Evolutionary conservation across 2,797 vertebrate species (phyloP), one percentile per base, ranked within the genome.

Genomic region (Enteromius argenteus): DNA sequence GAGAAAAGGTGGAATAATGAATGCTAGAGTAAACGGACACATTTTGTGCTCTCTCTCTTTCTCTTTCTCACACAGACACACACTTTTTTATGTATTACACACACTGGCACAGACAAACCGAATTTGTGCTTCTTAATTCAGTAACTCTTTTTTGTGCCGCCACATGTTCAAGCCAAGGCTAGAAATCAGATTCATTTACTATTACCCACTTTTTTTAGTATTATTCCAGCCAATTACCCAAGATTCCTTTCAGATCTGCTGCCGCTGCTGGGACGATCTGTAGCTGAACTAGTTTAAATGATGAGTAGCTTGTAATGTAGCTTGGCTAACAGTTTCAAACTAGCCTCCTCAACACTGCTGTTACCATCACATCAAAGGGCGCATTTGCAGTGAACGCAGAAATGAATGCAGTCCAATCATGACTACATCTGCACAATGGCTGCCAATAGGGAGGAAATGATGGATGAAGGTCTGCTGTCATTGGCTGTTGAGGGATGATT

Each of bases 1-100:
- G 85, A 88, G 87, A 91, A 89, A 88, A 92, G 91, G 90, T 92
- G 77, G 91, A 94, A 94, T 92, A 91, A 94, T 93, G 93, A 94
- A 94, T 92, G 90, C 89, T 90, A 87, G 91, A 86, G 90, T 49
- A 80, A 88, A 90, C 89, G 64, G 91, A 93, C 93, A 93, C 91
- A 89, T 80, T 64, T 60, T 75, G 17, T 58, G 27, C 35, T n/a
- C 72, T 93, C 90, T 71, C 13, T 39, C 19, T 39, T 32, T 37
- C 17, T 21, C 19, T 23, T 39, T 7, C 19, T 46, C 91, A 69
- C 91, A 89, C 87, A 89, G 53, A 39, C 53, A 64, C 49, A 92
- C 89, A 88, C 49, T 5, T 60, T 23, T 66, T 51, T 37, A 44
- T 81, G 60, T 71, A 77, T 84, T 42, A 84, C 14, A 79, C 58